Evolutionary conservation across 2,888 invertebrate species (phyloP).

Genomic region (Tuberolachnus salignus): DNA sequence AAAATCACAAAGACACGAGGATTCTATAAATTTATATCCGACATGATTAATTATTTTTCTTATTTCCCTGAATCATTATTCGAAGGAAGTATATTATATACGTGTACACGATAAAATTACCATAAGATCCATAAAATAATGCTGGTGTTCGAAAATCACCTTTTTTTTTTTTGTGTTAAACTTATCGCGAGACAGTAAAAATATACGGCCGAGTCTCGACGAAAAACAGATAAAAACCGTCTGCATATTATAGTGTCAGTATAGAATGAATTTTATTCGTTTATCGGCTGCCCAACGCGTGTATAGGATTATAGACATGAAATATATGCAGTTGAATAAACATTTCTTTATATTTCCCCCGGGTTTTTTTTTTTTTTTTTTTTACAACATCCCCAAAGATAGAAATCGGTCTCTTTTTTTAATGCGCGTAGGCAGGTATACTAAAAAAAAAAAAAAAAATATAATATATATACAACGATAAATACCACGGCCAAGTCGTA

Average conservation of each 20-base stretch:
- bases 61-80: not conserved
- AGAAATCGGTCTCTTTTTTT: conserved; percentile 41
- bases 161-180: conserved; percentile 10
- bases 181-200: conserved; percentile 25
- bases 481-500: conserved; percentile 6
- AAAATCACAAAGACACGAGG: not conserved
- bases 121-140: conserved; percentile 3
- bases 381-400: conserved; percentile 33
- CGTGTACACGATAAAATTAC: not conserved
- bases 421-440: too few species aligned
- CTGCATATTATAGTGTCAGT: not conserved
- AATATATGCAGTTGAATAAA: conserved; percentile 44
- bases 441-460: too few species aligned
- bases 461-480: not conserved
- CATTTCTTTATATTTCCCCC: conserved; percentile 33
- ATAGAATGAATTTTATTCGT: conserved; percentile 35
- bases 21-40: not conserved
- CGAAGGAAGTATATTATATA: not conserved
- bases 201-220: conserved; percentile 12
- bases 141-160: conserved; percentile 8
- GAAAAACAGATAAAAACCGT: conserved; percentile 31
- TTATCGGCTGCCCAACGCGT: conserved; percentile 43
- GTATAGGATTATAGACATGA: conserved; percentile 32
- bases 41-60: not conserved
- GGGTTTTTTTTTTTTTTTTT: conserved; percentile 21